Base-by-base conservation (phyloP, 2,888 invertebrate genomes). In the Acanthosepion lycidas region DNA sequence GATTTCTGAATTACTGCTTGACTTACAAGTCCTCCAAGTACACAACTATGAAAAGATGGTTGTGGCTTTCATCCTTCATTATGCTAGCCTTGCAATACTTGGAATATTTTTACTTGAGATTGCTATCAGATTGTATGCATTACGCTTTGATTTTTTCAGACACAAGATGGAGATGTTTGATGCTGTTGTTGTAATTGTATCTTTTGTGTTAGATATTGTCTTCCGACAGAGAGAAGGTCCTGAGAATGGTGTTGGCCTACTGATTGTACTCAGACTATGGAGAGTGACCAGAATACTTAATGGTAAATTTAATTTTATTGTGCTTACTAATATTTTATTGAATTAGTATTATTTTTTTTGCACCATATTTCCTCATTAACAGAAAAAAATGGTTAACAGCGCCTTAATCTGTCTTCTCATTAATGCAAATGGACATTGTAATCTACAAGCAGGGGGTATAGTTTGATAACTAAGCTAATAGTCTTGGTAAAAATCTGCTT, bases 81-180 rank as follows among this genome's bases (percentile, higher is more conserved):
- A 97, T 95, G 95, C 97, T 94, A 97, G 97, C 95, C 96, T 98
- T 94, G 95, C 96, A 59, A 96, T 97, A 94, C 96, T 97, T 18
- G 96, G 96, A 53, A 55, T 97, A 28, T 97, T 97, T 95, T 92
- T 97, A 48, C 94, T 97, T 33, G 97, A 97, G 95, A 97, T 97
- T 91, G 59, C 96, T 26, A 95, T 97, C 8, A 97, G 97, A 94
- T 94, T 97, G 4, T 97, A 96, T 95, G 97, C 97, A 15, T 96
- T 97, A 95, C 95, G 97, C 28, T 95, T 97, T 91, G 97, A 97
- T n/a, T 97, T 97, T 95, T 97, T 97, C 95, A 96, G 96, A 91
- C 97, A 97, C 95, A 97, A 97, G 95, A 95, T 97, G 95, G 97
- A 98, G 96, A 95, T 97, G 94, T 97, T 97, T 96, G 98, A 98